These are phyloP conservation scores for Brachyistius frenatus DNA, from an alignment of 2,113 vertebrate species.

Conservation along the genomic window DNA sequence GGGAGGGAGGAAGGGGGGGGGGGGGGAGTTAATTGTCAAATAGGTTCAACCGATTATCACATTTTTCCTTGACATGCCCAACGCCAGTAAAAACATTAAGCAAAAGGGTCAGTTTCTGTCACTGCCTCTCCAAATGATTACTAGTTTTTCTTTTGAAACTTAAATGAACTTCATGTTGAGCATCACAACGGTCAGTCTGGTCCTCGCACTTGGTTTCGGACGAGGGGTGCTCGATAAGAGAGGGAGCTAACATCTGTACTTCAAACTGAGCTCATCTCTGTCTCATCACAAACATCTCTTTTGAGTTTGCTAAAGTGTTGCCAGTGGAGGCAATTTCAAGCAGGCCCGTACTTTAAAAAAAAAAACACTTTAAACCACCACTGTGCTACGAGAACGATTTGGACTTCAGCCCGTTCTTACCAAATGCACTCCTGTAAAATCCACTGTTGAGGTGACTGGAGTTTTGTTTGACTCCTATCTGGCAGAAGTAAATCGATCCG, in stretches of 20 bases:
- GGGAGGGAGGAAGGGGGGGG: no score
- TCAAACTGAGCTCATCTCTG: not conserved
- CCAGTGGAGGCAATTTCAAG: slow-evolving; percentile 34
- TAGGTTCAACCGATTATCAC: no score
- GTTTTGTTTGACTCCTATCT: slow-evolving; percentile 42
- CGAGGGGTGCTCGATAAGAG: not conserved
- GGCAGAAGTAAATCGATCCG: slow-evolving; percentile 48
- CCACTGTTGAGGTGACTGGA: slow-evolving; percentile 25
- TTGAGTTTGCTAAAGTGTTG: slow-evolving; percentile 17
- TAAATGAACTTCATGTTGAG: slow-evolving; percentile 9
- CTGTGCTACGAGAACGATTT: slow-evolving; percentile 15
- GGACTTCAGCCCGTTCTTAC: slow-evolving; percentile 37
- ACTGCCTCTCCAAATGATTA: slow-evolving; percentile 8
- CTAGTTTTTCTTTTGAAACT: not conserved
- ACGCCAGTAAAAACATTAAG: no score
- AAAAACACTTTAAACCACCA: slow-evolving; percentile 21
- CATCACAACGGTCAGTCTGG: slow-evolving; percentile 30
- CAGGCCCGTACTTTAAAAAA: slow-evolving; percentile 15
- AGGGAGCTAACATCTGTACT: not conserved
- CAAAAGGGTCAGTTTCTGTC: not conserved
- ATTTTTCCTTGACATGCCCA: no score
- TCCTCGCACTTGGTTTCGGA: slow-evolving; percentile 26
- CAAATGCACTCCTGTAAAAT: slow-evolving; percentile 40
- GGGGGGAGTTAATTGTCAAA: no score
- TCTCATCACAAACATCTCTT: slow-evolving; percentile 7